These are phyloP conservation scores for Hypanus sabinus DNA, from an alignment of 2,113 vertebrate genomes.

Conservation along the genomic window DNA sequence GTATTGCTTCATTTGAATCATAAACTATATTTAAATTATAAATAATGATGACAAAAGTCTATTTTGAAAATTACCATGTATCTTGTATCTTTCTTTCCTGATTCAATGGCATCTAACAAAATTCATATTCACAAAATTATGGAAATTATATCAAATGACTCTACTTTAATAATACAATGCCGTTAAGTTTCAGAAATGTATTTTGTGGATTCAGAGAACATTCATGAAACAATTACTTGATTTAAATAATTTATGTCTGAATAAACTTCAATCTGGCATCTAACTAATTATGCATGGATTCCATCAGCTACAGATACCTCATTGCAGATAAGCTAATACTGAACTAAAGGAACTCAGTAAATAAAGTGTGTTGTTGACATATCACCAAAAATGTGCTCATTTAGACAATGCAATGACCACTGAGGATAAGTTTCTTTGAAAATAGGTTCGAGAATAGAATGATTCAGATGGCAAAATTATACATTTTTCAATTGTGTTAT, in stretches of 20 bases:
- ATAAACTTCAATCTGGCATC: conserved; percentile 12
- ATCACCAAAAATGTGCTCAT: background rate
- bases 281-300: conserved; percentile 11
- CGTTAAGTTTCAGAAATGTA: background rate
- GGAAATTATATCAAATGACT: background rate
- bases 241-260: conserved; percentile 28
- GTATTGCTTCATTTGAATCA: no score
- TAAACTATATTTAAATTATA: background rate
- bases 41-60: background rate
- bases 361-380: background rate
- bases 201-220: conserved; percentile 16
- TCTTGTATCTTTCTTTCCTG: background rate
- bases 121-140: no score
- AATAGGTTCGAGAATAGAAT: background rate
- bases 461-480: background rate
- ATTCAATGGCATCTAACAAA: no score
- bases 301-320: background rate
- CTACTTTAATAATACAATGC: background rate
- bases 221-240: conserved; percentile 23
- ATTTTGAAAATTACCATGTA: no score
- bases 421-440: background rate
- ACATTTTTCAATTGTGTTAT: no score
- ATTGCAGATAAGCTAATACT: background rate
- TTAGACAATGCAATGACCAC: background rate
- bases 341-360: background rate